Evolutionary conservation across 2,888 invertebrate genomes (phyloP).

Genomic region (Tigriopus californicus): DNA sequence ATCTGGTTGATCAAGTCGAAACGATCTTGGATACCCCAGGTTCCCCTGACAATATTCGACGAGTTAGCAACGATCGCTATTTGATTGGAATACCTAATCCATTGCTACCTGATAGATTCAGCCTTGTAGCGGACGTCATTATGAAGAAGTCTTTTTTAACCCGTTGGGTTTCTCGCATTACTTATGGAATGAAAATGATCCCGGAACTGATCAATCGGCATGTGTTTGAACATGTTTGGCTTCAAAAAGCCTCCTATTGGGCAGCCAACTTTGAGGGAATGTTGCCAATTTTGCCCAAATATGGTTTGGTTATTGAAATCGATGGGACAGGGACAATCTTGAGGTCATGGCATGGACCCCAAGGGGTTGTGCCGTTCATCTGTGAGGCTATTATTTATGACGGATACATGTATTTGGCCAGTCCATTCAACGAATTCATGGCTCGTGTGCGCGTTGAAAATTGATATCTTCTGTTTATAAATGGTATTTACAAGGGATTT

Average conservation of each 20-base stretch:
- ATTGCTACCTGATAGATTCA: background rate
- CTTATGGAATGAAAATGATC: background rate
- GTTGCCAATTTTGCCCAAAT: background rate
- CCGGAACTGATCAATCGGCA: background rate
- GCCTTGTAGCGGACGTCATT: background rate
- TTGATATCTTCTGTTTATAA: no score
- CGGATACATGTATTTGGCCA: background rate
- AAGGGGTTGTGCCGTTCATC: background rate
- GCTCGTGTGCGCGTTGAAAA: background rate
- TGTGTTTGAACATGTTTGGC: background rate
- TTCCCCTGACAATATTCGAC: slow-evolving; percentile 30
- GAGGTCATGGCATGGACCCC: background rate
- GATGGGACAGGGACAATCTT: background rate
- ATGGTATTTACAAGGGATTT: no score
- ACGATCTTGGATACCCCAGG: slow-evolving; percentile 31
- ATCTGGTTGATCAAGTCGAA: slow-evolving; percentile 25
- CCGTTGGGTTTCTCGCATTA: background rate
- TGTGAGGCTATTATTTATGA: background rate
- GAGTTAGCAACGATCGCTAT: slow-evolving; percentile 25
- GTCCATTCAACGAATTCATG: background rate
- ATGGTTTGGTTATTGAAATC: background rate
- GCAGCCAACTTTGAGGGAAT: background rate
- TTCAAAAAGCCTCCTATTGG: background rate
- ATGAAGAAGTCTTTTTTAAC: background rate
- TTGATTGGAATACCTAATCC: slow-evolving; percentile 24